Conservation (phyloP, 1,140 invertebrate genomes). For the Thereuonema tuberculata region DNA sequence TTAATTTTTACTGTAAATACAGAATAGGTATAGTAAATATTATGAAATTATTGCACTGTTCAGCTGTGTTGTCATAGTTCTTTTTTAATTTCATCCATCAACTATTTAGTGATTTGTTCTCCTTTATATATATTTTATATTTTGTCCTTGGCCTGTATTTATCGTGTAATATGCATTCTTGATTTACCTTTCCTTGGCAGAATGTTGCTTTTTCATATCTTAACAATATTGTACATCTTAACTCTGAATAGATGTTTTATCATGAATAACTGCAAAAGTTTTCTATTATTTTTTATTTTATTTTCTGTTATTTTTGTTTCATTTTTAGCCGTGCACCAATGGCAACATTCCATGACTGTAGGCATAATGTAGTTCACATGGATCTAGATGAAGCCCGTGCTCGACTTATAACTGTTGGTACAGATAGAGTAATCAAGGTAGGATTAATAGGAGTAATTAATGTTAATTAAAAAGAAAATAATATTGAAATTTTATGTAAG, state of each 20-base stretch:
- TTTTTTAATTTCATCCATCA: too few relatives aligned
- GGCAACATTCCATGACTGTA: constrained; percentile 87
- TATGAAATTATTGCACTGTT: neutral
- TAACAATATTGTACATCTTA: too few relatives aligned
- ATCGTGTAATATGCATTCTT: too few relatives aligned
- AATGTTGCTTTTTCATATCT: too few relatives aligned
- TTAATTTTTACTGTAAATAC: neutral
- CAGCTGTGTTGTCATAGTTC: too few relatives aligned
- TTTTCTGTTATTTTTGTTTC: constrained; percentile 16
- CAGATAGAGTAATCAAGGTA: constrained; percentile 87
- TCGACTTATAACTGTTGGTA: constrained; percentile 78
- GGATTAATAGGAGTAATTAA: neutral
- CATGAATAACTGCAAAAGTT: too few relatives aligned
- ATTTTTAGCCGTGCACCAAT: constrained; percentile 63
- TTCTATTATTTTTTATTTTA: neutral
- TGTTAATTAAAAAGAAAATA: too few relatives aligned
- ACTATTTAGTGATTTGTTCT: too few relatives aligned
- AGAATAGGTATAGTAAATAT: neutral
- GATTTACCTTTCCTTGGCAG: too few relatives aligned
- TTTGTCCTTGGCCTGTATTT: too few relatives aligned
- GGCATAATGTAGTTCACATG: constrained; percentile 79
- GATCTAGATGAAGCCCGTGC: constrained; percentile 73
- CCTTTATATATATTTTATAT: too few relatives aligned
- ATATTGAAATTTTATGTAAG: neutral
- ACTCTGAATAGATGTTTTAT: too few relatives aligned